Percentiles rank a stretch among this genome's conserved stretches.
Conservation (phyloP, 2,113 vertebrate species). For the Albula goreensis region DNA sequence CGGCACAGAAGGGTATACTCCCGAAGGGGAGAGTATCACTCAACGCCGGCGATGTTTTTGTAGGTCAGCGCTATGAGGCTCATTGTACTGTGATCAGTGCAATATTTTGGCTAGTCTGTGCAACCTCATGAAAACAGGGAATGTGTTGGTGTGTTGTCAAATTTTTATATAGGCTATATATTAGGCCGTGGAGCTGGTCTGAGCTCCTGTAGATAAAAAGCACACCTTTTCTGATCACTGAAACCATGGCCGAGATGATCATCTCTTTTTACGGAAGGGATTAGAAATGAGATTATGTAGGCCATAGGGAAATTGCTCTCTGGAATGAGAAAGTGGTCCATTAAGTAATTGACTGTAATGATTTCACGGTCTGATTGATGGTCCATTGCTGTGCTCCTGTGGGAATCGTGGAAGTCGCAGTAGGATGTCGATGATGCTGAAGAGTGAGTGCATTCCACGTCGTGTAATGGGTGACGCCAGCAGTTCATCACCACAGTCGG, state of each 20-base stretch:
- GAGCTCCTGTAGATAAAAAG: not conserved
- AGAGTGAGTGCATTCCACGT: not conserved
- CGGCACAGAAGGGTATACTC: not conserved
- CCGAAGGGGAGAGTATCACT: not conserved
- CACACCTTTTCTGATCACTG: not conserved
- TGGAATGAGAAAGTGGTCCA: slow-evolving; percentile 6
- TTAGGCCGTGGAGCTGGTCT: no score
- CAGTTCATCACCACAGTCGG: not conserved
- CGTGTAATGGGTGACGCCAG: not conserved
- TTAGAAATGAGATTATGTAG: slow-evolving; percentile 5
- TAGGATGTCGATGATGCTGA: not conserved
- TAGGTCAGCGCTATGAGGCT: not conserved
- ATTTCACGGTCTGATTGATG: slow-evolving; percentile 6
- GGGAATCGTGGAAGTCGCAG: not conserved
- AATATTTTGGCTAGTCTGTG: not conserved
- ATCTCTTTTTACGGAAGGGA: not conserved
- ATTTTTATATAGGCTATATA: not conserved
- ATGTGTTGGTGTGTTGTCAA: not conserved
- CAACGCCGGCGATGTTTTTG: not conserved
- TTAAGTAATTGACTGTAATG: slow-evolving; percentile 11
- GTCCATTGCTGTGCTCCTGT: not conserved
- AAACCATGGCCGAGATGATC: not conserved
- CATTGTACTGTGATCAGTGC: not conserved
- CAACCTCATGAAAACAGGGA: not conserved
- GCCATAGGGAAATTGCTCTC: slow-evolving; percentile 9